These are phyloP conservation scores for Diploptera punctata DNA, from an alignment of 2,888 invertebrate species.

Conservation along the genomic window DNA sequence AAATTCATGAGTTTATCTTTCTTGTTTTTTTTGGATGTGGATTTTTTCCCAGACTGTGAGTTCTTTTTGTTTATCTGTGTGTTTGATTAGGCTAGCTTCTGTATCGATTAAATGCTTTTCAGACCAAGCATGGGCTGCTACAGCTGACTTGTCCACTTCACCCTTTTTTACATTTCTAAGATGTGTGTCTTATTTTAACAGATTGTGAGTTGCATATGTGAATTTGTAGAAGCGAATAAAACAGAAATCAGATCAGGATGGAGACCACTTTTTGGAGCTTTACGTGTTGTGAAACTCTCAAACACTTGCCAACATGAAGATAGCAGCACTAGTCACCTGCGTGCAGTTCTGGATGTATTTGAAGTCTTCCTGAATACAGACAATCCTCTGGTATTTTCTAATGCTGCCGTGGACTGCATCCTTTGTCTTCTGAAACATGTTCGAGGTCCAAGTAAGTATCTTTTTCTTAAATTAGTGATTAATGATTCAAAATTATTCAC, in stretches of 20 bases:
- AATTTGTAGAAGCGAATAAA: constrained; percentile 93
- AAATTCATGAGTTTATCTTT: too few species aligned
- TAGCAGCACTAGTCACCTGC: constrained; percentile 63
- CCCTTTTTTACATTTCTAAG: too few species aligned
- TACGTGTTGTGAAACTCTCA: constrained; percentile 75
- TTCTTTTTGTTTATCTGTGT: too few species aligned
- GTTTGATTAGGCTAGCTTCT: too few species aligned
- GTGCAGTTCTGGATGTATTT: constrained; percentile 87
- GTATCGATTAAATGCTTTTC: too few species aligned
- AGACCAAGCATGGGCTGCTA: too few species aligned
- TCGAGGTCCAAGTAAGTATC: constrained; percentile 65
- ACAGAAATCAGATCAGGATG: constrained; percentile 95
- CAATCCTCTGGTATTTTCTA: constrained; percentile 91
- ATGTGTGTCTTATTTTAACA: constrained; percentile 59
- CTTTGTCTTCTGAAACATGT: constrained; percentile 84
- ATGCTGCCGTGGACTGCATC: constrained; percentile 93
- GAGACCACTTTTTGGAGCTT: constrained; percentile 93
- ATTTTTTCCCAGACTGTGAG: too few species aligned
- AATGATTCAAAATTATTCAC: too few species aligned
- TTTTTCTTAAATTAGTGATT: too few species aligned
- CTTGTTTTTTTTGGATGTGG: too few species aligned
- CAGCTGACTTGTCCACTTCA: too few species aligned
- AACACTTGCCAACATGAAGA: constrained; percentile 32
- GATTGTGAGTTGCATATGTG: constrained; percentile 95
- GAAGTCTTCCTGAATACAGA: constrained; percentile 92